These are phyloP conservation scores for Oryzias curvinotus DNA, from an alignment of 2,113 vertebrate genomes.

Conservation along the genomic window DNA sequence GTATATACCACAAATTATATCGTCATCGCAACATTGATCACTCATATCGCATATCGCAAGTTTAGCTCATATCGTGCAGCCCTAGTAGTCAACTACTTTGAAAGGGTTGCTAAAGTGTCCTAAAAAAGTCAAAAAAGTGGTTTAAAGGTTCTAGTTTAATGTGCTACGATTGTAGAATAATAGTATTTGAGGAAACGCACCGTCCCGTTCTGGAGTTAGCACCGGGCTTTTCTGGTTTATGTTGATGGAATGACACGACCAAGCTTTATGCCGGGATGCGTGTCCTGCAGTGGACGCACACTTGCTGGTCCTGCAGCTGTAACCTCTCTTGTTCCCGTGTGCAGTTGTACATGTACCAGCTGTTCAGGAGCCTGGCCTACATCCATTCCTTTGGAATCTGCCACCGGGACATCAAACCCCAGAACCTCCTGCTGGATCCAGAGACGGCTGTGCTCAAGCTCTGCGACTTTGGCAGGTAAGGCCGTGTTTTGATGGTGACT, in stretches of 20 bases:
- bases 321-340: slow-evolving; percentile 35
- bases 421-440: slow-evolving; percentile 98
- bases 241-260: background rate
- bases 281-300: slow-evolving; percentile 10
- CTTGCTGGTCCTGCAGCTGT: slow-evolving; percentile 6
- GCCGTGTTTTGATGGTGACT: slow-evolving; percentile 25
- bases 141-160: no score
- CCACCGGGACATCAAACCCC: slow-evolving; percentile 99
- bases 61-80: no score
- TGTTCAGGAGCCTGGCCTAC: slow-evolving; percentile 99
- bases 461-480: slow-evolving; percentile 98
- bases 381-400: slow-evolving; percentile 99
- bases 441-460: slow-evolving; percentile 99
- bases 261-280: background rate
- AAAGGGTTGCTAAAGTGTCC: no score
- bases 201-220: no score
- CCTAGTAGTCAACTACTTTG: no score
- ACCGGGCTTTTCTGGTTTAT: background rate
- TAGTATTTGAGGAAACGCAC: no score
- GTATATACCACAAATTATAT: no score
- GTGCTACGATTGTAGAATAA: no score
- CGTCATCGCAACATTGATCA: no score
- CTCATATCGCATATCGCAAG: no score
- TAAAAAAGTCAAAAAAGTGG: no score
- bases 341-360: slow-evolving; percentile 99